Evolutionary conservation across 2,797 vertebrate species (phyloP).

Genomic region (Molossus alvarezi): DNA sequence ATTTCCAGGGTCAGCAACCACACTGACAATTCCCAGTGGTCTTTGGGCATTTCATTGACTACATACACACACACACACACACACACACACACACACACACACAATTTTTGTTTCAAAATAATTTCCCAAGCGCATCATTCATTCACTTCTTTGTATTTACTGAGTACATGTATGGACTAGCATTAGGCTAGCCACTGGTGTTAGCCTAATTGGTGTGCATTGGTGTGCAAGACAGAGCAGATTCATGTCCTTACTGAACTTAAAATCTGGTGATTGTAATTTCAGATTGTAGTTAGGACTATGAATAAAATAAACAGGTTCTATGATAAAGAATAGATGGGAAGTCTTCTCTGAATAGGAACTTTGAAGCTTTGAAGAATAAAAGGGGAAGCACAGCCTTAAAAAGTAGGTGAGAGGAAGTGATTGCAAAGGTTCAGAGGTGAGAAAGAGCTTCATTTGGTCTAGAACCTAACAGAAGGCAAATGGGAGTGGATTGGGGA

Average conservation of each 20-base stretch:
- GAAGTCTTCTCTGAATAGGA: not conserved
- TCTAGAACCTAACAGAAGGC: not conserved
- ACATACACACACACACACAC: not conserved
- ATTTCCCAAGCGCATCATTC: conserved; percentile 9
- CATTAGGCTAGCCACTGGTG: not conserved
- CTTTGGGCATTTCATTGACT: not conserved
- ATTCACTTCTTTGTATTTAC: conserved; percentile 9
- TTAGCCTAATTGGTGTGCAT: not conserved
- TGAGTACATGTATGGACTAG: not conserved
- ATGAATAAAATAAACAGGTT: not conserved
- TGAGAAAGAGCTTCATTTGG: not conserved
- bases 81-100: not conserved
- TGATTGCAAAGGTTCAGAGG: not conserved
- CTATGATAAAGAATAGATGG: not conserved
- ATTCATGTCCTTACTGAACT: not conserved
- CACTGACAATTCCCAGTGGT: conserved; percentile 2
- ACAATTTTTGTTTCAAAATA: conserved; percentile 55
- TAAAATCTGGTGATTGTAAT: conserved; percentile 17
- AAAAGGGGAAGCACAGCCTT: not conserved
- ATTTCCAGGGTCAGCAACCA: conserved; percentile 47
- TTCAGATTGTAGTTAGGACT: conserved; percentile 42
- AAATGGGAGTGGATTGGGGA: not conserved
- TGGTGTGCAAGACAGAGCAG: not conserved
- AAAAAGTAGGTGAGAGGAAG: not conserved
- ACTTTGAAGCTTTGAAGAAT: not conserved